Evolutionary conservation across 1,140 invertebrate species (phyloP), one percentile per base, ranked within the genome.

Genomic region (Conus betulinus): DNA sequence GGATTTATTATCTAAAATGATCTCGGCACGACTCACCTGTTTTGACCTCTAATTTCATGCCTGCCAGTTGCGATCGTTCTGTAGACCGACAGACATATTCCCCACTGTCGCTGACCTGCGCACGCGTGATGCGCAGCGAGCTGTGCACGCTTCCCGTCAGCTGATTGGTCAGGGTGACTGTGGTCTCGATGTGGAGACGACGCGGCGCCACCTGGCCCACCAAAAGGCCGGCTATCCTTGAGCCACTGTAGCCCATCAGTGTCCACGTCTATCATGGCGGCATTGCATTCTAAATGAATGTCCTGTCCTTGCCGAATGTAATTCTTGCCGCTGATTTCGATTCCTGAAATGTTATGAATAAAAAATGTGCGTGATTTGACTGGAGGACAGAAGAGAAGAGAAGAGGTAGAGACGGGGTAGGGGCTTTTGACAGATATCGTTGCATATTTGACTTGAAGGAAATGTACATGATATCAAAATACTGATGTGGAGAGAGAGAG

Each of bases 11-110:
- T n/a, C n/a, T n/a, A n/a, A n/a, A n/a, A n/a, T n/a, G n/a, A n/a
- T n/a, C n/a, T n/a, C n/a, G n/a, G n/a, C 55, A 6, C 6, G 55
- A 6, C 87, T 20, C 5, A 88, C 87, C 87, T 84, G 79, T 51
- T 89, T 88, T 84, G 13, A 90, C 83, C 88, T 90, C 88, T 5
- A 90, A 67, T 51, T 85, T 90, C 76, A 90, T 87, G 20, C 90
- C 90, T 5, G 90, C 90, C 87, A 90, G 89, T 71, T 90, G 90
- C 15, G 87, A 87, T 23, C 88, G 52, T 39, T 89, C 90, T 20
- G 90, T 89, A 5, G 90, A 90, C 23, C 88, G 53, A 52, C 90
- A 90, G 7, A 90, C 53, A 57, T 90, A 90, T 55, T 82, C 74
- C 11, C 90, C 90, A 27, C 82, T 79, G 63, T 90, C 90, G 20